Evolutionary conservation across 2,113 vertebrate genomes (phyloP), one percentile per base, ranked within the genome.

Genomic region (Python bivittatus): DNA sequence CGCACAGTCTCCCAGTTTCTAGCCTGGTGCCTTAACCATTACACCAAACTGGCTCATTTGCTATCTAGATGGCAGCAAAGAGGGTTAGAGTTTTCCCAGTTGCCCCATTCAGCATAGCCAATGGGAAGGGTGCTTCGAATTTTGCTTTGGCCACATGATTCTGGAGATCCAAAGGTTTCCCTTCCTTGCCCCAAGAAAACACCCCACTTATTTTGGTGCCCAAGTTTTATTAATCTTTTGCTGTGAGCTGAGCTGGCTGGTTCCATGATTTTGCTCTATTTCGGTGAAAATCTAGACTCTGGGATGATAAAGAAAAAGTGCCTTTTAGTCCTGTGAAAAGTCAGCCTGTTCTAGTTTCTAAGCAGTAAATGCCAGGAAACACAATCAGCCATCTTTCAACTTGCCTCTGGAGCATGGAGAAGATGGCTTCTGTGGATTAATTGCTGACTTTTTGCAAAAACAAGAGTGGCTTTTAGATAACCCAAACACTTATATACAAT

Each of bases 401-500:
- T 42, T 25, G 42, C 22, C 87, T 33, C 86, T 89, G n/a, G 56
- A 92, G 13, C 15, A 89, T 88, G 52, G 42, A 53, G 42, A 54
- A 33, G 38, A 48, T 68, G 53, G 68, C 13, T 57, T 12, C 1
- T 88, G 29, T 89, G 48, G 89, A 92, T 88, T 94, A 94, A 92
- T 13, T 94, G 86, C 83, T 95, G 92, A 44, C 64, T 94, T 91
- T 79, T 44, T 83, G 88, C 93, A 79, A 54, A 85, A 92, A 92
- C 64, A 64, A 64, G 33, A 42, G 25, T 33, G 29, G 87, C 53
- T 93, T 68, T 91, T 54, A 57, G 15, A 13, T 92, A 86, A 89
- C 86, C 96, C 96, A 97, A 97, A 95, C 58, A 89, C 0, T 92
- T 61, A 9, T 1, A 54, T 90, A 48, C 94, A 86, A 92, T 44